Base-by-base conservation (phyloP, 2,888 invertebrate genomes). In the Aspidiotus destructor region DNA sequence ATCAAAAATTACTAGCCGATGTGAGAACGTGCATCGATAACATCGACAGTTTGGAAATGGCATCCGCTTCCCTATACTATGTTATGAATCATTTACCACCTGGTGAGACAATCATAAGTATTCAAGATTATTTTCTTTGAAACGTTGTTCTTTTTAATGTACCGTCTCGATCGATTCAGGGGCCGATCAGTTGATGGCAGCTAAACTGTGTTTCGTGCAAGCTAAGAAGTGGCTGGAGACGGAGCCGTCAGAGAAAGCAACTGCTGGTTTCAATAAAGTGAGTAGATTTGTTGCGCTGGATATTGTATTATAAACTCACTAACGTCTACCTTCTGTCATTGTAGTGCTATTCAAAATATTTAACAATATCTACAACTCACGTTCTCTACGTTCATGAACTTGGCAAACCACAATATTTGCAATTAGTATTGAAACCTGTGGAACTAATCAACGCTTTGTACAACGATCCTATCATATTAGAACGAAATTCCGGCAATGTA, bases 171-270 rank as follows among this genome's bases (percentile, higher is more conserved):
- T 57, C 55, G 52, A 62, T 41, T 44, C 60, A 77, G 80, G 81
- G 48, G 80, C 79, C 9, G 82, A 82, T 75, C 79, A 80, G 75
- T 80, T 81, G 5, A 77, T 76, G 54, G 80, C 81, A 11, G 79
- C 79, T 8, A 75, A 78, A 72, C 75, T 80, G 70, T 80, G 81
- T 73, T 80, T 78, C 70, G 75, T 75, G 65, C 80, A 79, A 71
- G 80, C 81, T 2, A 73, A 76, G 60, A 71, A 75, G 52, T 80
- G 79, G 75, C 75, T 68, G 10, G 60, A 68, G 42, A 41, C 57
- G 15, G 73, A 73, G 40, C 71, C 72, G 61, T 72, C 71, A 13
- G 72, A 71, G 62, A 72, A 72, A 48, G 70, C 73, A 10, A 67
- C 70, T 42, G 64, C 70, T 57, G 69, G 72, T 53, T 67, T 72